These are phyloP conservation scores for Cartodere bifasciata DNA, from an alignment of 2,888 invertebrate species.

Conservation along the genomic window DNA sequence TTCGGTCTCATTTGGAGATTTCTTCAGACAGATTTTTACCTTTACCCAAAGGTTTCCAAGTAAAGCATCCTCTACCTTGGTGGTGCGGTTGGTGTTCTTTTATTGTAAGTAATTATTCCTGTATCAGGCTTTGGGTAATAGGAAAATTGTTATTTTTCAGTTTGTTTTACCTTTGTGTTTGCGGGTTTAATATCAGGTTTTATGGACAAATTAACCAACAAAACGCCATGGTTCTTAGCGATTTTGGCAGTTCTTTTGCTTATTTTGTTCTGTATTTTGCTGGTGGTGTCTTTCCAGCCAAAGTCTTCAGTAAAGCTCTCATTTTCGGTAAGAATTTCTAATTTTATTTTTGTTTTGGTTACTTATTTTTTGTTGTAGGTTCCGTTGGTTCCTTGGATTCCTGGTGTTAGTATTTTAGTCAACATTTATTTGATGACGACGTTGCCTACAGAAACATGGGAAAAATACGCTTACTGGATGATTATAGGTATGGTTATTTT, in stretches of 20 bases:
- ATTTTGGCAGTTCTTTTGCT: slow-evolving; percentile 27
- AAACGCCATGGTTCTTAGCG: slow-evolving; percentile 27
- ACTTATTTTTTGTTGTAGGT: slow-evolving; percentile 42
- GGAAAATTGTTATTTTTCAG: slow-evolving; percentile 22
- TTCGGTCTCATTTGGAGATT: slow-evolving; percentile 22
- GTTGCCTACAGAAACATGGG: slow-evolving; percentile 67
- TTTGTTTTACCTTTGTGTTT: slow-evolving; percentile 26
- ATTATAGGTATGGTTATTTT: slow-evolving; percentile 46
- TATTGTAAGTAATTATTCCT: slow-evolving; percentile 35
- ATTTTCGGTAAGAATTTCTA: slow-evolving; percentile 41
- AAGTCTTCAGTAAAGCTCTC: slow-evolving; percentile 46
- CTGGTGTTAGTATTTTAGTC: slow-evolving; percentile 65
- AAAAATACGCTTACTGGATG: slow-evolving; percentile 71
- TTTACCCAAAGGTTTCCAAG: slow-evolving; percentile 33
- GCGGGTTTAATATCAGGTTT: slow-evolving; percentile 28
- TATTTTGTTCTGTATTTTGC: slow-evolving; percentile 35
- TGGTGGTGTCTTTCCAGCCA: slow-evolving; percentile 48
- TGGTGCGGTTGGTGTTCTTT: slow-evolving; percentile 36
- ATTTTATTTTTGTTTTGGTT: slow-evolving; percentile 2
- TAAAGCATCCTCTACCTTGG: slow-evolving; percentile 35
- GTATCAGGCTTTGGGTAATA: no score
- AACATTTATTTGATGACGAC: slow-evolving; percentile 80
- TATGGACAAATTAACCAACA: slow-evolving; percentile 29
- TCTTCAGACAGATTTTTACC: slow-evolving; percentile 36
- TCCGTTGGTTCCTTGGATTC: slow-evolving; percentile 71